Base-by-base conservation (phyloP, 2,888 invertebrate genomes). In the Apomyelois bistriatella region DNA sequence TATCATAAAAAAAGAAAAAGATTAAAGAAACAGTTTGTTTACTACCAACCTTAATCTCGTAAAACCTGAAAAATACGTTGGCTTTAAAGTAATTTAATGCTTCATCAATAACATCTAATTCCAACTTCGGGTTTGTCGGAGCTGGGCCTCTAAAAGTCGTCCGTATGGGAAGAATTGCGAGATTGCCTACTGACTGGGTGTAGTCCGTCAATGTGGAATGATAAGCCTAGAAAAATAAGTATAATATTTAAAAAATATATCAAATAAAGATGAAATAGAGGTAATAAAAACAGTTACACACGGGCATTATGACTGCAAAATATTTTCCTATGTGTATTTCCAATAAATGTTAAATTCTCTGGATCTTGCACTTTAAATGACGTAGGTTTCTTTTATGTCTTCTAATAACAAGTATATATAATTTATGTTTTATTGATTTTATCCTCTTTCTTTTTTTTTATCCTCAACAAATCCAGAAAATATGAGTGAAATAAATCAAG, bases 61-160 rank as follows among this genome's bases (percentile, higher is more conserved):
- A 99, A 35, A 98, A 99, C 64, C 99, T 94, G 82, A 99, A 99
- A 88, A 99, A 99, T 0, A 99, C 98, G 90, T 99, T 99, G 0
- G 99, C 99, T 90, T 98, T 99, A 85, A 99, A 99, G 83, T 94
- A 99, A 74, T 96, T 96, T 35, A 99, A 92, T 51, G 99, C 97
- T 91, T 99, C 99, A 84, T 99, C 99, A 65, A 99, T 96, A 60
- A 99, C 96, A 84, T 99, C 99, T 62, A 93, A 92, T 42, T 95
- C 95, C 51, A 93, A 92, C 62, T 88, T 86, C 0, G 85, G 83
- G 56, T 90, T 91, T 51, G 91, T 90, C 8, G 97, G 96, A 5
- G 99, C 98, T 32, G 99, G 99, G 6, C 99, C 99, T 66, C 98
- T 93, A 75, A 94, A 96, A 69, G 95, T 94, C 0, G 99, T 99